phyloP scores from a whole-genome alignment of 2,888 invertebrate genomes.

The Latrodectus hesperus region DNA sequence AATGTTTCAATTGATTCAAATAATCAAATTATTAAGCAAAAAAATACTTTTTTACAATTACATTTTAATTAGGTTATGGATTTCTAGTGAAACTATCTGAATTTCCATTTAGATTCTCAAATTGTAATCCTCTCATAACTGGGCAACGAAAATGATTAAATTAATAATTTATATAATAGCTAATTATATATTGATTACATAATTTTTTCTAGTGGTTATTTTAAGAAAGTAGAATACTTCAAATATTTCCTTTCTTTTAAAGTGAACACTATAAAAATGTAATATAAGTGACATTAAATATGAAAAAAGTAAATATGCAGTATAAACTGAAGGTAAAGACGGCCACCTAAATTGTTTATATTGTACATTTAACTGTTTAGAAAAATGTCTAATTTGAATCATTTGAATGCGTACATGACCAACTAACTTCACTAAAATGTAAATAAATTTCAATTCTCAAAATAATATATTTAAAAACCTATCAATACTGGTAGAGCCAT shows the following conservation, averaged over 20 bases:
- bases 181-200: background rate
- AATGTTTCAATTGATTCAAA: constrained; percentile 14
- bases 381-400: background rate
- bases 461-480: background rate
- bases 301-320: constrained; percentile 12
- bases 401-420: background rate
- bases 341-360: constrained; percentile 21
- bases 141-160: background rate
- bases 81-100: background rate
- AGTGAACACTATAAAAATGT: constrained; percentile 31
- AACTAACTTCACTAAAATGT: constrained; percentile 15
- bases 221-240: background rate
- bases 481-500: background rate
- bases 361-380: constrained; percentile 34
- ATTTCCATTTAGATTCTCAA: constrained; percentile 6
- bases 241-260: constrained; percentile 4
- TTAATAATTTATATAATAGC: background rate
- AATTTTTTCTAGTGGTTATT: background rate
- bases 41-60: constrained; percentile 38
- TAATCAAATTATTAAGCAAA: constrained; percentile 31
- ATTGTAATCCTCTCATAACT: background rate
- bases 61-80: background rate
- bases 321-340: constrained; percentile 33
- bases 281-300: constrained; percentile 19
- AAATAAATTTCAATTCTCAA: constrained; percentile 24